phyloP scores from a whole-genome alignment of 2,797 vertebrate species.

The Centropyge bicolor region DNA sequence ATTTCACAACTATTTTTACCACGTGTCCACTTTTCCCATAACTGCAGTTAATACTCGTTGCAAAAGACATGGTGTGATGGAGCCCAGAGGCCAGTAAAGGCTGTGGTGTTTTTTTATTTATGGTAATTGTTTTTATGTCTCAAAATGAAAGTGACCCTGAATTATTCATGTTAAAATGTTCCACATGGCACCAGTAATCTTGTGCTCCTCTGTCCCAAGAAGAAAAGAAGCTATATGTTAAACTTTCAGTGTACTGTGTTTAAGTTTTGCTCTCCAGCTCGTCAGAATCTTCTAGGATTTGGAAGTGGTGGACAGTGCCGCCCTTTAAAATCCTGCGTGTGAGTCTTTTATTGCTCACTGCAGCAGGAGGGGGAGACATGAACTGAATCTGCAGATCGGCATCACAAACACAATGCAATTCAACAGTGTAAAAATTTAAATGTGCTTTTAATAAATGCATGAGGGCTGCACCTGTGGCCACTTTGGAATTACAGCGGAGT shows the following conservation, averaged over 20 bases:
- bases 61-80: conserved; percentile 18
- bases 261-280: background rate
- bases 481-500: conserved; percentile 60
- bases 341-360: conserved; percentile 26
- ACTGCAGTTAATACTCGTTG: conserved; percentile 26
- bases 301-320: background rate
- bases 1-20: conserved; percentile 14
- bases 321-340: background rate
- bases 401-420: conserved; percentile 42
- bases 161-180: conserved; percentile 53
- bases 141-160: conserved; percentile 42
- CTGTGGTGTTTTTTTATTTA: conserved; percentile 39
- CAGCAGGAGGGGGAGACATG: conserved; percentile 32
- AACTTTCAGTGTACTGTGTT: accelerated
- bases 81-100: conserved; percentile 18
- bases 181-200: conserved; percentile 27
- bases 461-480: conserved; percentile 72
- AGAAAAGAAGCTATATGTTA: background rate
- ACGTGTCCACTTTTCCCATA: conserved; percentile 4
- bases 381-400: conserved; percentile 30
- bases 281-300: background rate
- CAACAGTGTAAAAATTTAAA: conserved; percentile 67
- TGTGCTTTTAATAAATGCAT: conserved; percentile 74
- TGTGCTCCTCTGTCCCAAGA: background rate
- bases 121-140: conserved; percentile 42